phyloP scores from a whole-genome alignment of 1,140 invertebrate species.

The Tetragonula clypearis region DNA sequence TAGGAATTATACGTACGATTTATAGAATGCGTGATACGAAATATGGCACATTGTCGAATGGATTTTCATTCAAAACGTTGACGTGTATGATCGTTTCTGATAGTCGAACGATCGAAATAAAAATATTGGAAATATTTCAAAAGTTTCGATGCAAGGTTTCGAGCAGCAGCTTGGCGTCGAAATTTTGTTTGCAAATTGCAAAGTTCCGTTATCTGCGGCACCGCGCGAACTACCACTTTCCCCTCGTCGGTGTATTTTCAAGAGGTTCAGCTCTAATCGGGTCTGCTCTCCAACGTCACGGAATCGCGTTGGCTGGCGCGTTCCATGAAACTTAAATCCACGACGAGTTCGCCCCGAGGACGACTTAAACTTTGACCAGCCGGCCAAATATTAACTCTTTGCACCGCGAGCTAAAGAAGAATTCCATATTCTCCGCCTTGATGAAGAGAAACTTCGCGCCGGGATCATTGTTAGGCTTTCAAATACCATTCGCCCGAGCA shows the following conservation, averaged over 20 bases:
- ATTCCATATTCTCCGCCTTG: background rate
- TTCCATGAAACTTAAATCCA: conserved; percentile 40
- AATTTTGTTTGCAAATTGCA: background rate
- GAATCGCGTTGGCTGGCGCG: background rate
- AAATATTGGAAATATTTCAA: too few relatives aligned
- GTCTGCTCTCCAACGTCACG: background rate
- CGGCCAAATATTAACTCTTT: conserved; percentile 45
- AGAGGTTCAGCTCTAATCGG: background rate
- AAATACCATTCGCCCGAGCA: background rate
- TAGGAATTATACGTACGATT: too few relatives aligned
- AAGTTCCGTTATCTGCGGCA: background rate
- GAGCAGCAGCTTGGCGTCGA: too few relatives aligned
- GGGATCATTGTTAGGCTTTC: background rate
- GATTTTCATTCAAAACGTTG: background rate
- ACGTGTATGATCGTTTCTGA: background rate
- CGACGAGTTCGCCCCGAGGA: background rate
- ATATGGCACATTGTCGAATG: background rate
- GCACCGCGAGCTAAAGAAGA: background rate
- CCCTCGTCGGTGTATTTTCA: background rate
- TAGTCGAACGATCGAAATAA: background rate
- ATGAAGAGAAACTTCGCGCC: background rate
- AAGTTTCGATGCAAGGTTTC: too few relatives aligned
- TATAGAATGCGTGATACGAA: too few relatives aligned
- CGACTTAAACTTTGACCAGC: conserved; percentile 36
- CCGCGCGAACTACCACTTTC: background rate